These are phyloP conservation scores for Bostrychus sinensis DNA, from an alignment of 2,113 vertebrate species.

Conservation along the genomic window DNA sequence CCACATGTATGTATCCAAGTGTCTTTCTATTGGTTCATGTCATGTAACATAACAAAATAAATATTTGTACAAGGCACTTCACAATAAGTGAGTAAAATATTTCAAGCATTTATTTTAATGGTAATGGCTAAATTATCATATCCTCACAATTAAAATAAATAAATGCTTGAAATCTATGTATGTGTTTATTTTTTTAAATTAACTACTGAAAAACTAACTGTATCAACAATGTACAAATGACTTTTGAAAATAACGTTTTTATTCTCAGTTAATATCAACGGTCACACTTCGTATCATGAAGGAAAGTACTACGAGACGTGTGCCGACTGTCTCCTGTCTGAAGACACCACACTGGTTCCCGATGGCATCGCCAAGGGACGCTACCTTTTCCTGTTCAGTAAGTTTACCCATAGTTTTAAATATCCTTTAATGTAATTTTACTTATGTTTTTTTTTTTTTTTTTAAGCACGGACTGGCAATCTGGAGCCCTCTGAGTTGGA, in stretches of 20 bases:
- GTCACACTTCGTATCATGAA: slow-evolving; percentile 75
- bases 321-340: slow-evolving; percentile 69
- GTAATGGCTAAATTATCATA: no score
- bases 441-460: neutral
- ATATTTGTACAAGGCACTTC: no score
- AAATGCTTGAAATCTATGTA: no score
- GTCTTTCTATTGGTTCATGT: neutral
- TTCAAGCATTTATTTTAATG: neutral
- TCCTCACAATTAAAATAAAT: no score
- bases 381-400: slow-evolving; percentile 74
- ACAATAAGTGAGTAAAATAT: no score
- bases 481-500: slow-evolving; percentile 67
- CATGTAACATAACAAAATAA: no score
- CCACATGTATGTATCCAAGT: slow-evolving; percentile 54
- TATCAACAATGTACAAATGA: no score
- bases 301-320: slow-evolving; percentile 76
- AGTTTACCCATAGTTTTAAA: slow-evolving; percentile 1
- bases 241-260: neutral
- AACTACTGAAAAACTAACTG: no score
- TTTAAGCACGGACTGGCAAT: slow-evolving; percentile 57
- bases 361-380: slow-evolving; percentile 69
- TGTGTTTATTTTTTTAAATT: no score
- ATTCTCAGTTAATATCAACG: slow-evolving; percentile 67
- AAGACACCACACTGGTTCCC: slow-evolving; percentile 71
- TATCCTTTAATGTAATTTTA: neutral